Conservation (phyloP, 2,797 vertebrate genomes). For the Myiotriccus ornatus region DNA sequence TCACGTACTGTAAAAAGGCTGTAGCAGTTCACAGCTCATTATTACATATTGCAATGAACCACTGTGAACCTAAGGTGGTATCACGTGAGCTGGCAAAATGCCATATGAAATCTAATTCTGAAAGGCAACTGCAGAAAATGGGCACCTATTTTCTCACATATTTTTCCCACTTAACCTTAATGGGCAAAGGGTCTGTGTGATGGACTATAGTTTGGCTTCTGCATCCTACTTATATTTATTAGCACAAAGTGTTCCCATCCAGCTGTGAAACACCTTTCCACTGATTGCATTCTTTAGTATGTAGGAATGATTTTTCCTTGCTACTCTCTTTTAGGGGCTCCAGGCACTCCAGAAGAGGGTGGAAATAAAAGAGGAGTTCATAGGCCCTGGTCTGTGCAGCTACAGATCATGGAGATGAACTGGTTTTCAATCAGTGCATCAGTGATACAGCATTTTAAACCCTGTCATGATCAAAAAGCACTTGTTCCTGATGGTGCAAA, state of each 20-base stretch:
- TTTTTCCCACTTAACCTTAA: neutral
- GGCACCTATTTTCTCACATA: neutral
- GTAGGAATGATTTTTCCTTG: neutral
- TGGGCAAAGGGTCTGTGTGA: neutral
- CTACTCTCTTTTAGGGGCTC: neutral
- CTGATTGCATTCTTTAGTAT: neutral
- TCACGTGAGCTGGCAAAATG: neutral
- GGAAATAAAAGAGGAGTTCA: neutral
- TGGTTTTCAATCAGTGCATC: neutral
- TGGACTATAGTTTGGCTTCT: neutral
- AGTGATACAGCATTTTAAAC: neutral
- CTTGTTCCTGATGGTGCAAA: neutral
- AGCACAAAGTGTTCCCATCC: neutral
- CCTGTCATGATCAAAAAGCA: accelerated
- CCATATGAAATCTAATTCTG: neutral
- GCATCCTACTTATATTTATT: neutral
- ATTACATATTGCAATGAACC: neutral
- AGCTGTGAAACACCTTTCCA: neutral
- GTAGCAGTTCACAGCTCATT: neutral
- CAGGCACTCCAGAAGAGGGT: neutral
- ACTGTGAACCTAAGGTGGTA: neutral
- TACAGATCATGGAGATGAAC: neutral
- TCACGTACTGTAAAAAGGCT: neutral
- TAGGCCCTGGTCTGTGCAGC: neutral
- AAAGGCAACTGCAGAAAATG: neutral